A percentile compares a stretch with the other conserved stretches of the same genome.
Conservation (phyloP, 1,140 invertebrate species). For the Dendrolimus kikuchii region DNA sequence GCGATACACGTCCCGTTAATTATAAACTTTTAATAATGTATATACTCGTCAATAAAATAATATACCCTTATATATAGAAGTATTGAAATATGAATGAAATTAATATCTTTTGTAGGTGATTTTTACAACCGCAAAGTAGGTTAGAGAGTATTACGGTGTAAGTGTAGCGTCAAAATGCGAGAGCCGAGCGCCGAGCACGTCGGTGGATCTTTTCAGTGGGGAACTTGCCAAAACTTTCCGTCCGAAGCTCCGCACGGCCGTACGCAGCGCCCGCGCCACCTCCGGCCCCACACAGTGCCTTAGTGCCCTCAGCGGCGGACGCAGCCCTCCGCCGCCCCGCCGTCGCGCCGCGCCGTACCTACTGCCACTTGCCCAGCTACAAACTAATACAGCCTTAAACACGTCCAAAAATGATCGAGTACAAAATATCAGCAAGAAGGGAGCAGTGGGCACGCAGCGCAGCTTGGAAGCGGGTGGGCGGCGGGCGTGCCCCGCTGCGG, state of each 20-base stretch:
- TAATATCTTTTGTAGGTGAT: constrained; percentile 71
- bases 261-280: constrained; percentile 15
- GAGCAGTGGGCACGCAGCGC: constrained; percentile 2
- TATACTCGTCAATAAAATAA: constrained; percentile 57
- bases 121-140: constrained; percentile 70
- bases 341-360: constrained; percentile 6
- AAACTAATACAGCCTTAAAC: not conserved
- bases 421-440: not conserved
- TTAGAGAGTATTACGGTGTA: constrained; percentile 57
- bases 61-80: constrained; percentile 70
- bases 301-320: constrained; percentile 29
- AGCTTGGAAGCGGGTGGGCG: constrained; percentile 22
- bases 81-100: constrained; percentile 66
- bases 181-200: constrained; percentile 48
- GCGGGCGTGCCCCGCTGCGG: constrained; percentile 28
- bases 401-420: not conserved
- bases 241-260: constrained; percentile 57
- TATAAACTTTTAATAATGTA: constrained; percentile 52
- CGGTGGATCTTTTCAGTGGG: constrained; percentile 49
- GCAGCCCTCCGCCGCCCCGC: constrained; percentile 31
- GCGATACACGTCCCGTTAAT: constrained; percentile 56
- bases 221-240: constrained; percentile 66
- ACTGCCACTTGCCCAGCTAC: not conserved
- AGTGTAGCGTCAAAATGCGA: constrained; percentile 53
- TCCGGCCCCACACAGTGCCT: constrained; percentile 50